phyloP scores from a whole-genome alignment of 2,888 invertebrate genomes.

The Drosophila macrospina region DNA sequence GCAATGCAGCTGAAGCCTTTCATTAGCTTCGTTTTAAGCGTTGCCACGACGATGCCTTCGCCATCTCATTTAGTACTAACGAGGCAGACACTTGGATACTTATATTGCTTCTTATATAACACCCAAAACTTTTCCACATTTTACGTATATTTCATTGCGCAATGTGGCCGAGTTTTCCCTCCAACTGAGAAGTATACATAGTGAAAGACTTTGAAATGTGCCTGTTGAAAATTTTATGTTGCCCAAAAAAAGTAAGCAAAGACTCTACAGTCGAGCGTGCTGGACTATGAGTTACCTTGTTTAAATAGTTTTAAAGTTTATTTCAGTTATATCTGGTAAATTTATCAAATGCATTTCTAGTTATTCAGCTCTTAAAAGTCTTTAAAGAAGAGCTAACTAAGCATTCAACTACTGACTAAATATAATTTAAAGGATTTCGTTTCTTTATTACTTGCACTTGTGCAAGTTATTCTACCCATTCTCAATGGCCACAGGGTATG shows the following conservation, averaged over 20 bases:
- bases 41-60: slow-evolving; percentile 28
- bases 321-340: not conserved
- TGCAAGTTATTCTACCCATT: not conserved
- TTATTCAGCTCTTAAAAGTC: no score
- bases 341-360: no score
- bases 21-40: slow-evolving; percentile 67
- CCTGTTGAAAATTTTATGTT: slow-evolving; percentile 55
- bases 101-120: slow-evolving; percentile 43
- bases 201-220: slow-evolving; percentile 42
- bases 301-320: not conserved
- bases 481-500: slow-evolving; percentile 3
- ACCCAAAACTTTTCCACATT: slow-evolving; percentile 44
- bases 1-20: slow-evolving; percentile 47
- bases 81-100: slow-evolving; percentile 53
- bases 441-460: not conserved
- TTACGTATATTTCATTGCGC: not conserved
- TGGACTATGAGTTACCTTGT: not conserved
- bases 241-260: not conserved
- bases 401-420: no score
- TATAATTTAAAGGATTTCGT: no score
- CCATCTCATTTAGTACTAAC: slow-evolving; percentile 58
- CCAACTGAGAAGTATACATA: slow-evolving; percentile 23
- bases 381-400: no score
- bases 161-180: not conserved
- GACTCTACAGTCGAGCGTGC: not conserved